These are phyloP conservation scores for Dermatemys mawii DNA, from an alignment of 2,113 vertebrate species.

Conservation along the genomic window DNA sequence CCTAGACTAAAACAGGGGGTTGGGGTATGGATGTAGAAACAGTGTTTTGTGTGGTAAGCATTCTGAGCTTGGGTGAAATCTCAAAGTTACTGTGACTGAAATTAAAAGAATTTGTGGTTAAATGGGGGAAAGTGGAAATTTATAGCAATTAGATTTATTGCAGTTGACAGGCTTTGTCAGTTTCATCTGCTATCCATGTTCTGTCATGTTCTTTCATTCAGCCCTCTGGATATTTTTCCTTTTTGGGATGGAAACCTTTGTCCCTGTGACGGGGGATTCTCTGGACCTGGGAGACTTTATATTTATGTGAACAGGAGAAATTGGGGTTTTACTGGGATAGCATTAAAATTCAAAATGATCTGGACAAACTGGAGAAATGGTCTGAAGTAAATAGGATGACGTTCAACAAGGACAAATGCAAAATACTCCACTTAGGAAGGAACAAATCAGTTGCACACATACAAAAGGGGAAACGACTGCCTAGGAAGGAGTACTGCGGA, in stretches of 20 bases:
- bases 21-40: not conserved
- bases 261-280: slow-evolving; percentile 53
- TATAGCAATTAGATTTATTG: slow-evolving; percentile 45
- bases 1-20: not conserved
- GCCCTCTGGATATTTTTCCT: not conserved
- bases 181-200: slow-evolving; percentile 40
- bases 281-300: not conserved
- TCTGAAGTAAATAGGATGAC: too few relatives aligned
- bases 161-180: slow-evolving; percentile 19
- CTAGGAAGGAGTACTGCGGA: too few relatives aligned
- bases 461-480: too few relatives aligned
- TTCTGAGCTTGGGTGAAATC: slow-evolving; percentile 33
- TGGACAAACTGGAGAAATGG: too few relatives aligned
- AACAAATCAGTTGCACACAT: too few relatives aligned
- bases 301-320: not conserved
- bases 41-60: not conserved
- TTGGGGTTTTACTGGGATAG: not conserved
- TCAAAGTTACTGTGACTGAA: slow-evolving; percentile 23
- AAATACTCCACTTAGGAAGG: too few relatives aligned
- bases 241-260: slow-evolving; percentile 19
- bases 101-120: slow-evolving; percentile 61
- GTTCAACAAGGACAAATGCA: too few relatives aligned
- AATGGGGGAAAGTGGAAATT: slow-evolving; percentile 56
- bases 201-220: not conserved
- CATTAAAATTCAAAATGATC: too few relatives aligned